Conservation (phyloP, 2,888 invertebrate species). For the Sphaerophoria taeniata region DNA sequence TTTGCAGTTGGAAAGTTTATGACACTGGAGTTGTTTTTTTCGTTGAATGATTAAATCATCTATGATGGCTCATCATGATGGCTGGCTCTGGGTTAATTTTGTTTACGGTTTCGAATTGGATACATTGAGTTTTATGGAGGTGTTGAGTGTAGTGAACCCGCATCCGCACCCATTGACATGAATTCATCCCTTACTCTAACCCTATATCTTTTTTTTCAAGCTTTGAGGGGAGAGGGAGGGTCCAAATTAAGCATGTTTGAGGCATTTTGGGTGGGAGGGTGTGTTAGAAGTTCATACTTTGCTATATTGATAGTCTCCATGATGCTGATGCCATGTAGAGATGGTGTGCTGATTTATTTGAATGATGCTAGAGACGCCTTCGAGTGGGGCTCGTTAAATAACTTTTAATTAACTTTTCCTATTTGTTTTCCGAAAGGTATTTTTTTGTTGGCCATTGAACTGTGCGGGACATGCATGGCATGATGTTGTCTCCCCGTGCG, state of each 20-base stretch:
- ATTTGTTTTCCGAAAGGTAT: conserved; percentile 49
- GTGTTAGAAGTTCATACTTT: neutral
- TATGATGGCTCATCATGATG: conserved; percentile 26
- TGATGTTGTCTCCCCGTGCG: neutral
- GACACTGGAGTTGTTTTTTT: conserved; percentile 8
- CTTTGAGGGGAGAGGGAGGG: conserved; percentile 8
- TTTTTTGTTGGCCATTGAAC: conserved; percentile 5
- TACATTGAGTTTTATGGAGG: conserved; percentile 1
- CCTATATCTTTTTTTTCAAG: neutral
- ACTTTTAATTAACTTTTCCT: conserved; percentile 73
- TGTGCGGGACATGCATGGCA: neutral
- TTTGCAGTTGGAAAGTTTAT: conserved; percentile 11
- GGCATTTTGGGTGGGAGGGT: no score
- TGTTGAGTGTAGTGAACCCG: conserved; percentile 51
- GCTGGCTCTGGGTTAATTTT: neutral
- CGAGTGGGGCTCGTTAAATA: conserved; percentile 62
- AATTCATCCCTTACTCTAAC: neutral
- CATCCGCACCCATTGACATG: neutral
- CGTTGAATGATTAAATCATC: conserved; percentile 28
- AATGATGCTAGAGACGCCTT: conserved; percentile 47
- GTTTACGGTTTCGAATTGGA: neutral
- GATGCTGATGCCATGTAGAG: neutral
- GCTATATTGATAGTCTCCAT: neutral
- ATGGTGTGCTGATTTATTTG: conserved; percentile 4
- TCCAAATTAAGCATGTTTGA: no score